Conservation (phyloP, 2,113 vertebrate genomes). For the Proterorhinus semilunaris region DNA sequence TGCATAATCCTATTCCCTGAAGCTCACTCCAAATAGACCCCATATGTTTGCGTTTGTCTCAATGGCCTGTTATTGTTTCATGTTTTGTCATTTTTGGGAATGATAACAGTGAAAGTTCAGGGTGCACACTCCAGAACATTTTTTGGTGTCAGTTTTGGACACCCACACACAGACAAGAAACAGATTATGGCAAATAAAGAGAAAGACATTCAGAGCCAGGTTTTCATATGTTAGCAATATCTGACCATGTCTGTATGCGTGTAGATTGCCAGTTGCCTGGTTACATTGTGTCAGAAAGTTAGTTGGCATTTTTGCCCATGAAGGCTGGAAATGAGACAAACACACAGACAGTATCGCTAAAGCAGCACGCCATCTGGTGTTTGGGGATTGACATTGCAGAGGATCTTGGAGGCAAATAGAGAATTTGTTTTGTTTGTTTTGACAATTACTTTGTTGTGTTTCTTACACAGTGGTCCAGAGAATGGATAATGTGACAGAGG, state of each 20-base stretch:
- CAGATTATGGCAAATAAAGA: conserved; percentile 32
- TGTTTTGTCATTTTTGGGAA: conserved; percentile 68
- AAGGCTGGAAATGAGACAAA: conserved; percentile 1
- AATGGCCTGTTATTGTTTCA: conserved; percentile 51
- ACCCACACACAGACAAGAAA: conserved; percentile 47
- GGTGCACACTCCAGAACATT: conserved; percentile 31
- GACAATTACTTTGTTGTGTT: neutral
- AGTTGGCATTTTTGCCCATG: conserved; percentile 11
- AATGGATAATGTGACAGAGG: conserved; percentile 93
- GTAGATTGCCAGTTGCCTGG: conserved; percentile 22
- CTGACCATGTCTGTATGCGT: conserved; percentile 34
- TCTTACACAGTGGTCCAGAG: conserved; percentile 87
- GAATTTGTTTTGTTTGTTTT: too few species aligned
- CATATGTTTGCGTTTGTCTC: conserved; percentile 55
- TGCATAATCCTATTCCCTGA: conserved; percentile 18
- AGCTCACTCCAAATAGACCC: conserved; percentile 27
- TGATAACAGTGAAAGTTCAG: conserved; percentile 54
- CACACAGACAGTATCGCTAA: neutral
- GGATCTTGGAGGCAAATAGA: too few species aligned
- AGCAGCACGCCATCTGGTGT: conserved; percentile 61
- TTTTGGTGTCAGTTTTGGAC: conserved; percentile 25
- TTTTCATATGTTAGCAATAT: conserved; percentile 21
- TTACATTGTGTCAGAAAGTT: conserved; percentile 19
- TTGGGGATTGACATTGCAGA: neutral
- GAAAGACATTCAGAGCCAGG: conserved; percentile 19